phyloP scores from a whole-genome alignment of 2,888 invertebrate species.

The Sphaerophoria taeniata region DNA sequence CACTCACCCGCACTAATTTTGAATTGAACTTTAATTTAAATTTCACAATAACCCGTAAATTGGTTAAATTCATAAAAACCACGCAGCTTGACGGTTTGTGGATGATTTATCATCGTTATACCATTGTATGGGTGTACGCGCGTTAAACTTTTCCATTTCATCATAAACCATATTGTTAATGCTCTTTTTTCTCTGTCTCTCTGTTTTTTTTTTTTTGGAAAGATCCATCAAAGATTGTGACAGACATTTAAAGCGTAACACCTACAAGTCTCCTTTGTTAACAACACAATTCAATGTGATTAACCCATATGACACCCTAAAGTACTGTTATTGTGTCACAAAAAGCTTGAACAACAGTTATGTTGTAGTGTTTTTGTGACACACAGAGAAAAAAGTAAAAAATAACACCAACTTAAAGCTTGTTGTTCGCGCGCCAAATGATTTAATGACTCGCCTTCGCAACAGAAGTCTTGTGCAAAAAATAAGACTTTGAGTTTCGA shows the following conservation, averaged over 20 bases:
- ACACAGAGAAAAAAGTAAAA: neutral
- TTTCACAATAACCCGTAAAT: constrained; percentile 14
- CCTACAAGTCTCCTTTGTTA: constrained; percentile 24
- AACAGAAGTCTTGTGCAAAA: constrained; percentile 23
- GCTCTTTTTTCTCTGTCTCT: neutral
- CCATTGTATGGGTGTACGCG: neutral
- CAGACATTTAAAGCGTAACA: constrained; percentile 39
- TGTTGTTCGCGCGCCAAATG: constrained; percentile 34
- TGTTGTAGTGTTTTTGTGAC: neutral
- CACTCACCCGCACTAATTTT: neutral
- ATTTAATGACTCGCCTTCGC: constrained; percentile 23
- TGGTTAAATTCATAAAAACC: constrained; percentile 4
- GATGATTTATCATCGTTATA: constrained; percentile 14
- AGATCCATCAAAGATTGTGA: constrained; percentile 52
- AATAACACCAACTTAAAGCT: neutral
- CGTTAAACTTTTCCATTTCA: constrained; percentile 17
- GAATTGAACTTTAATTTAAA: neutral
- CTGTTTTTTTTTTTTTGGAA: neutral
- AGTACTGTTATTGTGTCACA: constrained; percentile 41
- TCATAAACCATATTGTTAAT: constrained; percentile 10
- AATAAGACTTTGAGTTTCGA: constrained; percentile 1
- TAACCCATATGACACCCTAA: constrained; percentile 64
- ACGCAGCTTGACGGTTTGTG: neutral
- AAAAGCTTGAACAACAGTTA: neutral
- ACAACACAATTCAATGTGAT: constrained; percentile 32